Base-by-base conservation (phyloP, 2,888 invertebrate genomes). In the Tenthredo notha region DNA sequence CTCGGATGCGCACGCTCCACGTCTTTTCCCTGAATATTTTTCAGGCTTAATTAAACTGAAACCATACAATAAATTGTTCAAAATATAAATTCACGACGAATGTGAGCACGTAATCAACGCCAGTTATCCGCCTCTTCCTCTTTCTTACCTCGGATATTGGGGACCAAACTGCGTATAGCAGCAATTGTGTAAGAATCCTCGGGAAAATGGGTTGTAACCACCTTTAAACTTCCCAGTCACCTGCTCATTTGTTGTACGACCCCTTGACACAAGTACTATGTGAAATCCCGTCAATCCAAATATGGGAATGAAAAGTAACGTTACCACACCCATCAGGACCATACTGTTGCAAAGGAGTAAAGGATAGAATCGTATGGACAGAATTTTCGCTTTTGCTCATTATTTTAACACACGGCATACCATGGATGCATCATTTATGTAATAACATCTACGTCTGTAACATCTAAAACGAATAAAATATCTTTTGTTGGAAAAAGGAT, bases 211-310 rank as follows among this genome's bases (percentile, higher is more conserved):
- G 95, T 99, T 99, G 94, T 98, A 98, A 61, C 99, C 99, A 84
- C 98, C 98, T 92, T 98, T 98, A 95, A 99, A 99, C 95, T 99
- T 99, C 85, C 99, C 99, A 21, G 99, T 99, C 87, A 99, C 99
- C 95, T 99, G 99, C 94, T 99, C 99, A 94, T 99, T 99, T 88
- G 99, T 99, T 85, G 99, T 99, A 88, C 99, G 96, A 61, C 99
- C 99, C 87, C 99, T 95, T 43, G 98, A 97, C 84, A 99, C 99
- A 89, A 99, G 95, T 91, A 99, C 97, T 95, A 99, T 97, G 94
- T 99, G 99, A 95, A 99, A 99, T 87, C 98, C 98, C 86, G 99
- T 99, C 92, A 99, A 95, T 89, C 99, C 99, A 94, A 98, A 97
- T 90, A 99, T 98, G 87, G 99, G 99, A 93, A 99, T 98, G 92